A percentile compares a stretch with the other conserved stretches of the same genome.
Evolutionary conservation across 2,888 invertebrate genomes (phyloP).

Genomic region (Theristus sp.): DNA sequence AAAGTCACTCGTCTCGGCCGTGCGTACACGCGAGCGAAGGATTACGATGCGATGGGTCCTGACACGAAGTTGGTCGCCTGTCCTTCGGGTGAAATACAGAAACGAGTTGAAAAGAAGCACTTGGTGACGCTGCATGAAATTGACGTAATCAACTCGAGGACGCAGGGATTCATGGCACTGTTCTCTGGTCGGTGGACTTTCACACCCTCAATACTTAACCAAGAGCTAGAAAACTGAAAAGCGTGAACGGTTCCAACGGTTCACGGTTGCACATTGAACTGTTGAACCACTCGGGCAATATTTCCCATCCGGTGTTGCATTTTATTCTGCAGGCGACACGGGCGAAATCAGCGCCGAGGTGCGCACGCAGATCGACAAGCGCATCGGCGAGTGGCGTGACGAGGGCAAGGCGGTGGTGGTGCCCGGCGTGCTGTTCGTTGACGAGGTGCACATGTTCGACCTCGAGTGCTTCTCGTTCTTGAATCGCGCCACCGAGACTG

Average conservation of each 20-base stretch:
- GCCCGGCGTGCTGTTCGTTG: slow-evolving; percentile 50
- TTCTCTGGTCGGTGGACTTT: slow-evolving; percentile 63
- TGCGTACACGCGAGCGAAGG: slow-evolving; percentile 82
- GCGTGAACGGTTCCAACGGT: no score
- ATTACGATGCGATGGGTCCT: slow-evolving; percentile 86
- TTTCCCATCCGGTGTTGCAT: no score
- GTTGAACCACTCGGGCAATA: no score
- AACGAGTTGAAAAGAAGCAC: slow-evolving; percentile 79
- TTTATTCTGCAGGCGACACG: slow-evolving; percentile 59
- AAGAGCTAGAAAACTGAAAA: no score
- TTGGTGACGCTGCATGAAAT: slow-evolving; percentile 97
- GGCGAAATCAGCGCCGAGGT: slow-evolving; percentile 96
- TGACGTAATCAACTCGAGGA: slow-evolving; percentile 93
- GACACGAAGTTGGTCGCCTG: slow-evolving; percentile 75
- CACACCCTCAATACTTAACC: neutral
- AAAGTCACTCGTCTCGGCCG: slow-evolving; percentile 35
- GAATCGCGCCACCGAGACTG: slow-evolving; percentile 79
- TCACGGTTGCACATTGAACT: no score
- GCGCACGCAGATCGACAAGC: slow-evolving; percentile 88
- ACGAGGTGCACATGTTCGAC: slow-evolving; percentile 78
- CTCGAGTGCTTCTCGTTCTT: slow-evolving; percentile 96
- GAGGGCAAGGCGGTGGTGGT: slow-evolving; percentile 98
- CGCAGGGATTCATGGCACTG: slow-evolving; percentile 86
- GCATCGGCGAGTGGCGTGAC: slow-evolving; percentile 94
- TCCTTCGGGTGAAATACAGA: slow-evolving; percentile 93